These are phyloP conservation scores for Amblyjoppa proteus DNA, from an alignment of 2,888 invertebrate species.

Conservation along the genomic window DNA sequence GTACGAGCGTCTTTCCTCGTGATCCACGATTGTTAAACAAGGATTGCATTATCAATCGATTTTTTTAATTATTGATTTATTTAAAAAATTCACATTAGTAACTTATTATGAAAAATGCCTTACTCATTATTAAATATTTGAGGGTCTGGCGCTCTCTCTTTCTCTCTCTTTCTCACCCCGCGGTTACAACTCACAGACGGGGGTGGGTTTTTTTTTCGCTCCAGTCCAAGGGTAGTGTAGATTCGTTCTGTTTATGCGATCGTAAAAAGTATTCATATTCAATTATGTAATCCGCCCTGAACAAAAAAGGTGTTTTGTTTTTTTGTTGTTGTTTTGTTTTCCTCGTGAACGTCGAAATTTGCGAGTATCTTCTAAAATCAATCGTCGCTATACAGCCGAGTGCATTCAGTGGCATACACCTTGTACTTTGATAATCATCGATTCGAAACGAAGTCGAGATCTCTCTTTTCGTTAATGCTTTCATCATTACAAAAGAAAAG, in stretches of 20 bases:
- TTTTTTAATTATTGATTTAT: constrained; percentile 80
- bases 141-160: constrained; percentile 75
- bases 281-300: constrained; percentile 69
- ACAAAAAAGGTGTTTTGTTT: constrained; percentile 60
- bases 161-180: constrained; percentile 56
- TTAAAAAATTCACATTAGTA: constrained; percentile 84
- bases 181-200: constrained; percentile 74
- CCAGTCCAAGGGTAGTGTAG: constrained; percentile 75
- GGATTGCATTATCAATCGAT: constrained; percentile 57
- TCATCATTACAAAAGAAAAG: constrained; percentile 59
- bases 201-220: constrained; percentile 64
- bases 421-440: constrained; percentile 57
- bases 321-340: constrained; percentile 42
- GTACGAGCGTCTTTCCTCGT: constrained; percentile 52
- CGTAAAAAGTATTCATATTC: constrained; percentile 73
- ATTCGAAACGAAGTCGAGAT: constrained; percentile 52
- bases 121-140: constrained; percentile 82
- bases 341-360: constrained; percentile 66
- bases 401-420: constrained; percentile 63
- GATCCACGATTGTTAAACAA: constrained; percentile 57
- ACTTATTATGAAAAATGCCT: constrained; percentile 84
- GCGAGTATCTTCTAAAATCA: constrained; percentile 59
- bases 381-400: constrained; percentile 61
- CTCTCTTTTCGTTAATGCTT: constrained; percentile 20
- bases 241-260: constrained; percentile 75